A percentile compares a stretch with the other conserved stretches of the same genome.
These are phyloP conservation scores for Emys orbicularis DNA, from an alignment of 2,797 vertebrate species.

Conservation along the genomic window DNA sequence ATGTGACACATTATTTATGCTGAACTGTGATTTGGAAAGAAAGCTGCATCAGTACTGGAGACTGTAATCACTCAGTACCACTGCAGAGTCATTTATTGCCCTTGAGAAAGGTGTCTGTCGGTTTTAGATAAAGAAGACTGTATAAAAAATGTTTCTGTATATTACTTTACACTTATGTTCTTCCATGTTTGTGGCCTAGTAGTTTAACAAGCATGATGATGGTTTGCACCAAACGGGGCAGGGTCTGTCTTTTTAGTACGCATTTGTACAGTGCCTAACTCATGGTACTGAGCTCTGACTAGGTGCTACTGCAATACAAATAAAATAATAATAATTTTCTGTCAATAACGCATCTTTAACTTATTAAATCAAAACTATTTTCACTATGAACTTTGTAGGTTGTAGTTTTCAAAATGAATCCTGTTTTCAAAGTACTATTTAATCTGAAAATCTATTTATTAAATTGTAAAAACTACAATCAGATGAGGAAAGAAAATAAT, in stretches of 20 bases:
- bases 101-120: not conserved
- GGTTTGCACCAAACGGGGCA: not conserved
- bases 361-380: not conserved
- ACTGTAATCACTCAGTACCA: accelerated
- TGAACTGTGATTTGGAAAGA: not conserved
- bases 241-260: not conserved
- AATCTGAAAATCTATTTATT: not conserved
- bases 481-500: conserved; percentile 4
- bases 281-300: not conserved
- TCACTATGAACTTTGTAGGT: not conserved
- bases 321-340: not conserved
- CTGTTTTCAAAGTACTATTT: not conserved
- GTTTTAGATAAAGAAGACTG: not conserved
- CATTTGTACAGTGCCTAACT: accelerated
- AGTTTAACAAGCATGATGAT: not conserved
- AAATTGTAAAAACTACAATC: not conserved
- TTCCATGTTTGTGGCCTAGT: accelerated
- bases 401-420: not conserved
- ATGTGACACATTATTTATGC: not conserved
- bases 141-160: not conserved
- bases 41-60: accelerated
- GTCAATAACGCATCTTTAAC: accelerated
- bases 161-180: accelerated
- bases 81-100: not conserved
- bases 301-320: accelerated